A percentile compares a stretch with the other conserved stretches of the same genome.
Conservation (phyloP, 2,797 vertebrate genomes). For the Argya squamiceps region DNA sequence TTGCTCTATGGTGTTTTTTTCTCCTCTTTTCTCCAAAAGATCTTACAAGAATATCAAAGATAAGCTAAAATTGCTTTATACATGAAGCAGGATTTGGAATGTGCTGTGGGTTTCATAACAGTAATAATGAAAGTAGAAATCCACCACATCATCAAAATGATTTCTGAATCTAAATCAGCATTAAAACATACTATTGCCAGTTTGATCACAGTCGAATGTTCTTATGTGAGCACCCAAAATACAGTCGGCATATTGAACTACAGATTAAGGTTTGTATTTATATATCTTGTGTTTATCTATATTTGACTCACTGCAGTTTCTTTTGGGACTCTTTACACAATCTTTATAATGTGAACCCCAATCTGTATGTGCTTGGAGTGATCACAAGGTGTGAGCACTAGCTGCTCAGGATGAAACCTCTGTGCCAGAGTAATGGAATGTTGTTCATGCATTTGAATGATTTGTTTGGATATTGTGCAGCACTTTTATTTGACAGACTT, state of each 20-base stretch:
- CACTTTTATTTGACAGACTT: neutral
- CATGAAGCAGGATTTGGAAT: neutral
- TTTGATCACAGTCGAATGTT: neutral
- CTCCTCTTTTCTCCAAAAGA: neutral
- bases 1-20: neutral
- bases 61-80: neutral
- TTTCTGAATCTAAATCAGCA: neutral
- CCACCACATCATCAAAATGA: neutral
- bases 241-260: neutral
- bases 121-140: neutral
- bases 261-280: neutral
- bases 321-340: neutral
- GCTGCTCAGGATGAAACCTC: neutral
- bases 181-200: neutral
- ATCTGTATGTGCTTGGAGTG: neutral
- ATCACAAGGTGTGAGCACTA: neutral
- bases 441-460: neutral
- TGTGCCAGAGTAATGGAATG: neutral
- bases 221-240: neutral
- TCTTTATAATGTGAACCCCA: neutral
- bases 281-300: neutral
- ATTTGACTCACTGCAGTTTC: neutral
- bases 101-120: neutral
- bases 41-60: neutral
- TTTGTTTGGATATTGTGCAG: neutral